Conservation (phyloP, 2,113 vertebrate genomes). For the Hippolais icterina region DNA sequence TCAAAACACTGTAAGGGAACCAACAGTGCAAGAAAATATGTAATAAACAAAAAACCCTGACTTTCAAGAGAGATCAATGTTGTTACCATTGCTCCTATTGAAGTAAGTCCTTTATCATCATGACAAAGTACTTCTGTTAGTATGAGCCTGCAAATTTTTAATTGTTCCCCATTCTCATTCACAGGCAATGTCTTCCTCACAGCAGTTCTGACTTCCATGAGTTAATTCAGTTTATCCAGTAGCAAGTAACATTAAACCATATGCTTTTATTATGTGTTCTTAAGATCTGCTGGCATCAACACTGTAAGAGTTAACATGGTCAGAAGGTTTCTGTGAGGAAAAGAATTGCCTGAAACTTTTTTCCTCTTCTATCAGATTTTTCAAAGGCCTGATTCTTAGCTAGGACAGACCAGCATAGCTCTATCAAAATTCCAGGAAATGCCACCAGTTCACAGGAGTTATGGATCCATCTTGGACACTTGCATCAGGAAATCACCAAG, state of each 20-base stretch:
- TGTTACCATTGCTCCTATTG: background rate
- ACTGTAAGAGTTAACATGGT: background rate
- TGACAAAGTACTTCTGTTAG: background rate
- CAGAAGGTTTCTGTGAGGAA: background rate
- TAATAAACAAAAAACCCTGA: background rate
- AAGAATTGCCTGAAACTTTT: background rate
- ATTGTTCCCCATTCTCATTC: background rate
- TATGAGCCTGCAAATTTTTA: background rate
- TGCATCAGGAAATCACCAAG: fast-evolving
- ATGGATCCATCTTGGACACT: background rate
- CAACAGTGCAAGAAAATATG: background rate
- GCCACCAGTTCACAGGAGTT: background rate
- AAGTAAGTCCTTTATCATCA: background rate
- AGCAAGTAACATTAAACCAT: background rate
- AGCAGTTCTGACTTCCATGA: background rate
- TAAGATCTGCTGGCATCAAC: background rate
- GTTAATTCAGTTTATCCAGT: background rate
- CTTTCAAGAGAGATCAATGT: background rate
- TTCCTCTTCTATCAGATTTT: background rate
- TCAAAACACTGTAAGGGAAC: background rate
- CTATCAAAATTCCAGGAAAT: background rate
- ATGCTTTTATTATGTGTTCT: background rate
- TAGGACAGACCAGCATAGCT: background rate
- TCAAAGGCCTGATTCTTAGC: background rate
- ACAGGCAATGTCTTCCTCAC: background rate